These are phyloP conservation scores for Alces alces DNA, from an alignment of 2,113 vertebrate species.

Conservation along the genomic window DNA sequence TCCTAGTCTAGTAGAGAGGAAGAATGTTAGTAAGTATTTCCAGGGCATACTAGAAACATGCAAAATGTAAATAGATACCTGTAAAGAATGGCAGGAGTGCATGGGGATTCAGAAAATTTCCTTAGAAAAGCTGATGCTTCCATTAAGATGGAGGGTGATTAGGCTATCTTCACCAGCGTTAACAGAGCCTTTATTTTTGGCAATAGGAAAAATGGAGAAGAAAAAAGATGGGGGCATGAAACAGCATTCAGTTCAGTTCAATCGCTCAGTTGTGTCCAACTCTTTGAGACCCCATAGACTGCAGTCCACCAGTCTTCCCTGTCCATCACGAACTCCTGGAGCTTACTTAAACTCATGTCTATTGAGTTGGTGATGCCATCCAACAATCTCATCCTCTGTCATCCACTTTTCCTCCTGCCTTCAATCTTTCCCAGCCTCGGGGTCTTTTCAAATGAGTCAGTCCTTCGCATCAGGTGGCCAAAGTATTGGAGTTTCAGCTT, in stretches of 20 bases:
- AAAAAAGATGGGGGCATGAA: neutral
- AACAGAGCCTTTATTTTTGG: neutral
- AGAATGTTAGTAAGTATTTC: neutral
- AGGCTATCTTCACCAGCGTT: neutral
- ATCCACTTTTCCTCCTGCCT: accelerated
- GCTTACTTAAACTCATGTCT: neutral
- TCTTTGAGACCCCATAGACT: neutral
- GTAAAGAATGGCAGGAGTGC: neutral
- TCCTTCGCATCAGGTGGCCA: neutral
- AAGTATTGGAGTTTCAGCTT: neutral
- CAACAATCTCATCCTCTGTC: neutral
- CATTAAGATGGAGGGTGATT: neutral
- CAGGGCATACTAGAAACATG: neutral
- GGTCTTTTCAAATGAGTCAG: neutral
- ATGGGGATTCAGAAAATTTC: neutral
- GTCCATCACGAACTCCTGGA: neutral
- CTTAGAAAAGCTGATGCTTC: neutral
- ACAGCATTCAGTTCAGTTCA: neutral
- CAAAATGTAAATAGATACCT: neutral
- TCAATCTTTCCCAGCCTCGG: neutral
- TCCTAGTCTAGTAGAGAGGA: neutral
- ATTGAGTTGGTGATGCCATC: neutral
- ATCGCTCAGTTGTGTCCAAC: neutral
- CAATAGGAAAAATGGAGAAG: neutral
- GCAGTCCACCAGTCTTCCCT: neutral